phyloP scores from a whole-genome alignment of 2,888 invertebrate genomes.

The Ophion obscuratus region DNA sequence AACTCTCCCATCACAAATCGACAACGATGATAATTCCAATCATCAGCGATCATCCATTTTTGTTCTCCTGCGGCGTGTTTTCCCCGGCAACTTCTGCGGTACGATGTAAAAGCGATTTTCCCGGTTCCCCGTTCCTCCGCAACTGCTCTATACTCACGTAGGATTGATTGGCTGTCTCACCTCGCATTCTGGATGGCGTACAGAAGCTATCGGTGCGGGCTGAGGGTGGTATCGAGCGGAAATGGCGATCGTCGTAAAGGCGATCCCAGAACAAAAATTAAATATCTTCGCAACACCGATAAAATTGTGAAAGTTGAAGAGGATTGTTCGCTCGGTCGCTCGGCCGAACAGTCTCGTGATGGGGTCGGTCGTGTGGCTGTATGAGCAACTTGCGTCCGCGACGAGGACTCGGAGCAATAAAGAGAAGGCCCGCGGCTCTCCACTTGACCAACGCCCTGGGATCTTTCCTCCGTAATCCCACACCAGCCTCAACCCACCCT shows the following conservation, averaged over 20 bases:
- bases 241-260: conserved; percentile 74
- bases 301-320: conserved; percentile 77
- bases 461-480: conserved; percentile 53
- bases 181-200: background rate
- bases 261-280: conserved; percentile 78
- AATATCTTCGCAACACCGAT: conserved; percentile 79
- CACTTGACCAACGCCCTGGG: conserved; percentile 55
- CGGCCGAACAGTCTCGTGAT: conserved; percentile 53
- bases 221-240: conserved; percentile 28
- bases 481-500: background rate
- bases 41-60: too few species aligned
- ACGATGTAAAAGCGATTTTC: conserved; percentile 17
- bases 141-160: conserved; percentile 12
- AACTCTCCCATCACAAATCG: too few species aligned
- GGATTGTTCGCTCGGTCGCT: conserved; percentile 66
- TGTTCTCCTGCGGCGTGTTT: too few species aligned
- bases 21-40: too few species aligned
- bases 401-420: conserved; percentile 71
- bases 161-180: conserved; percentile 46
- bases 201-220: too few species aligned
- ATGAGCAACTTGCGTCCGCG: conserved; percentile 48
- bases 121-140: conserved; percentile 3
- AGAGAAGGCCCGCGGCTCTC: conserved; percentile 70
- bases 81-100: too few species aligned
- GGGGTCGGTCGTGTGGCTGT: conserved; percentile 55